These are phyloP conservation scores for Pygoscelis antarcticus DNA, from an alignment of 2,113 vertebrate species.

Conservation along the genomic window DNA sequence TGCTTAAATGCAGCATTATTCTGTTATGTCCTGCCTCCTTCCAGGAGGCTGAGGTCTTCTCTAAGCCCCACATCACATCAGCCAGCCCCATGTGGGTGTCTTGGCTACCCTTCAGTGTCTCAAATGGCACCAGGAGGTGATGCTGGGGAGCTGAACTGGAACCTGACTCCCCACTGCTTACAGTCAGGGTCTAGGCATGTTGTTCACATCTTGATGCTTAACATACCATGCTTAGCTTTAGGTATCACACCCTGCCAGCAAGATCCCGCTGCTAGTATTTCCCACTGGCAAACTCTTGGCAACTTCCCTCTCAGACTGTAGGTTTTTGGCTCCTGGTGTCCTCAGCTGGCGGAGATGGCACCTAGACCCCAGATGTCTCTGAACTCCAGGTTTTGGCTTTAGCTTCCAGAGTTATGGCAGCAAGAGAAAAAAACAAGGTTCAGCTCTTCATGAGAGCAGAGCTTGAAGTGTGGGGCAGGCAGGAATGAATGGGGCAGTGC, in stretches of 20 bases:
- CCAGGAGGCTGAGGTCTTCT: neutral
- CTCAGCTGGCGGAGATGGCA: neutral
- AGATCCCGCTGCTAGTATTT: neutral
- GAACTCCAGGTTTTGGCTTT: neutral
- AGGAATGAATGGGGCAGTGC: neutral
- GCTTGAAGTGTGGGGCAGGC: neutral
- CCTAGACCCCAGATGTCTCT: neutral
- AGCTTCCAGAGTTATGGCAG: neutral
- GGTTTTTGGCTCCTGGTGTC: neutral
- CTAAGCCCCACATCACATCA: neutral
- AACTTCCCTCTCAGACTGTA: neutral
- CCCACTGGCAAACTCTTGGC: neutral
- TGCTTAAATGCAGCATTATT: neutral
- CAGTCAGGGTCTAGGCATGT: fast-evolving
- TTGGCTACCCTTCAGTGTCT: neutral
- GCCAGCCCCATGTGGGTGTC: neutral
- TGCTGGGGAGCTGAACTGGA: neutral
- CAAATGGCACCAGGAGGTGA: neutral
- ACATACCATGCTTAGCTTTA: neutral
- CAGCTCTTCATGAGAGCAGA: neutral
- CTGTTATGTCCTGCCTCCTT: neutral
- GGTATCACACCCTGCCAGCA: neutral
- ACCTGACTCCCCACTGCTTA: neutral
- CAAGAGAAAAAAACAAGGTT: neutral
- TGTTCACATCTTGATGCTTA: neutral